phyloP scores from a whole-genome alignment of 2,113 vertebrate species.

The Channa maculata region DNA sequence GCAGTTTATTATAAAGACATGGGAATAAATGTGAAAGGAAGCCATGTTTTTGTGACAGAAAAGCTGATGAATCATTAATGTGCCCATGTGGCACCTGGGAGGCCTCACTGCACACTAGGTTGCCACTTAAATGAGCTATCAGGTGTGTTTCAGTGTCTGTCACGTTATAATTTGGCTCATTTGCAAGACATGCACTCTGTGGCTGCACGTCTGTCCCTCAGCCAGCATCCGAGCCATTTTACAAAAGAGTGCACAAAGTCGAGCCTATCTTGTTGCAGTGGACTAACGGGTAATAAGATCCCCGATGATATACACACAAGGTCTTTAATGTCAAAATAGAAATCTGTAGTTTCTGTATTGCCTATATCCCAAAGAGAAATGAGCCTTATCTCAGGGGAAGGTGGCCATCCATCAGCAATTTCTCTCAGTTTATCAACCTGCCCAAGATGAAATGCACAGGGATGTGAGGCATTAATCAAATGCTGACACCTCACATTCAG shows the following conservation, averaged over 20 bases:
- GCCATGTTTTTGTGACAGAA: constrained; percentile 13
- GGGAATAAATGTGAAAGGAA: no score
- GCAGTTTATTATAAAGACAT: no score
- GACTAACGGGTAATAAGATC: constrained; percentile 55
- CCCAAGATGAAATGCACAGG: constrained; percentile 59
- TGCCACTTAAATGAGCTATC: constrained; percentile 38
- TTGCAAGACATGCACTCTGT: constrained; percentile 12
- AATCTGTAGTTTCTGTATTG: constrained; percentile 62
- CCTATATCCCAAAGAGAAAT: constrained; percentile 65
- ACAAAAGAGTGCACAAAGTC: constrained; percentile 24
- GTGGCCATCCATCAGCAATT: constrained; percentile 79
- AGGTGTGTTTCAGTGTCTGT: constrained; percentile 6
- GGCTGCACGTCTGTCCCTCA: neutral
- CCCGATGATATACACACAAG: constrained; percentile 53
- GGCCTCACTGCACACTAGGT: constrained; percentile 25
- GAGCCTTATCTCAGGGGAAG: constrained; percentile 70
- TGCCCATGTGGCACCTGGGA: constrained; percentile 25
- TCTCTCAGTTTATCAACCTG: constrained; percentile 77
- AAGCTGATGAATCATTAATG: constrained; percentile 51
- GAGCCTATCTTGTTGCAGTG: constrained; percentile 12
- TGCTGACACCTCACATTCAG: constrained; percentile 75
- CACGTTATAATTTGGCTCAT: constrained; percentile 21
- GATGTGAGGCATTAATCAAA: constrained; percentile 82
- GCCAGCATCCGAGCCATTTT: constrained; percentile 12
- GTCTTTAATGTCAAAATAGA: constrained; percentile 62